Evolutionary conservation across 2,113 vertebrate species (phyloP).

Genomic region (Sinocyclocheilus rhinocerous): DNA sequence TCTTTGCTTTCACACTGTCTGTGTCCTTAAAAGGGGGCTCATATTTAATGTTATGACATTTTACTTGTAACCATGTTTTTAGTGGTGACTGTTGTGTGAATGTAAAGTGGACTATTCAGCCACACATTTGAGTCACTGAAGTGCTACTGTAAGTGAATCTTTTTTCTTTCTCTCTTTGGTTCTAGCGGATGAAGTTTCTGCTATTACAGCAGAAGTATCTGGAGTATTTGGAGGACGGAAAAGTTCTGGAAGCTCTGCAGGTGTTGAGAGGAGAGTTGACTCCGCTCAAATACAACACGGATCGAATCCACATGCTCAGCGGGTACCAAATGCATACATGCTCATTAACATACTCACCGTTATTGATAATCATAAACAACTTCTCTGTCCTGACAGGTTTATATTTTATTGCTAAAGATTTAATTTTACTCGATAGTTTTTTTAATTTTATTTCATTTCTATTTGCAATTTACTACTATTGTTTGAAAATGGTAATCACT

Average conservation of each 20-base stretch:
- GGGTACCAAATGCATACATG: slow-evolving; percentile 77
- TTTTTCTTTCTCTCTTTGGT: slow-evolving; percentile 28
- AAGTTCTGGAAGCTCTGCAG: slow-evolving; percentile 97
- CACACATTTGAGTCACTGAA: not conserved
- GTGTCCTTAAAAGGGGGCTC: not conserved
- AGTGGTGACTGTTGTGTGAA: not conserved
- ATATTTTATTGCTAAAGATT: not conserved
- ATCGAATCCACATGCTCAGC: slow-evolving; percentile 97
- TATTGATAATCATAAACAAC: not conserved
- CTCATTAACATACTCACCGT: not conserved
- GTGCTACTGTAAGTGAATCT: not conserved
- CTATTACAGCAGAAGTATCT: slow-evolving; percentile 99
- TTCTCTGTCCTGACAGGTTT: not conserved
- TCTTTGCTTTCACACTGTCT: not conserved
- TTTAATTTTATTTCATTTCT: too few species aligned
- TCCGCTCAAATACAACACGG: slow-evolving; percentile 97
- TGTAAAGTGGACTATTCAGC: not conserved
- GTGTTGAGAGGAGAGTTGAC: slow-evolving; percentile 96
- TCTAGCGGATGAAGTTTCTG: slow-evolving; percentile 98
- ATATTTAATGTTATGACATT: not conserved
- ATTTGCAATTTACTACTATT: too few species aligned
- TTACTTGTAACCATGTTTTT: not conserved
- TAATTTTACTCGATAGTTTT: too few species aligned
- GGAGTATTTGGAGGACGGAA: slow-evolving; percentile 98
- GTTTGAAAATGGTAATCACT: too few species aligned